Evolutionary conservation across 1,140 invertebrate genomes (phyloP), one percentile per base, ranked within the genome.

Genomic region (Centruroides sculpturatus): DNA sequence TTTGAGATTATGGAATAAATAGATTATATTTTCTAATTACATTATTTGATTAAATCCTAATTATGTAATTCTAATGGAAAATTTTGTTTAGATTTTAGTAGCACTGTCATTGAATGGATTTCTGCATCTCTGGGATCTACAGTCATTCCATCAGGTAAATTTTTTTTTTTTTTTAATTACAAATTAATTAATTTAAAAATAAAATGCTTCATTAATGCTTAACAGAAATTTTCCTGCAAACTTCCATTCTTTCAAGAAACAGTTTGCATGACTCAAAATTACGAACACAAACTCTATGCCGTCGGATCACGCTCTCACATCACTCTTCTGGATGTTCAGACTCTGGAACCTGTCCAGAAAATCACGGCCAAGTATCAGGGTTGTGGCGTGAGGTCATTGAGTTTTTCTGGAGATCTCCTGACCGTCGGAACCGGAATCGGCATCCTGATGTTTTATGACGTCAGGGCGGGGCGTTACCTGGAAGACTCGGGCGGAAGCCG

Each of bases 391-490:
- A 78, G 92, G 59, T 95, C 92, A 3, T 83, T 92, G 35, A 89
- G 85, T 76, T 96, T 96, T 76, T 83, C 87, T 70, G 85, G 85
- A 0, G 83, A 92, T 69, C 82, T 95, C 65, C 76, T 97, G 60
- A 95, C 92, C 3, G 89, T 96, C 66, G 92, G 92, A 12, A 96
- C 92, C 5, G 92, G 92, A 1, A 78, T 89, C 52, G 92, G 92
- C 55, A 83, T 87, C 73, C 76, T 98, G 1, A 84, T 96, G 79
- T 97, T 98, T 74, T 96, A 93, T 71, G 93, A 98, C 73, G 76
- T 95, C 54, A 81, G 86, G 67, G 89, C 88, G 60, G 84, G 85
- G 56, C 92, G 92, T 75, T 96, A 94, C 75, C 73, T 97, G 47
- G 90, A 95, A 71, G 89, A 55, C 86, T 86, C 35, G 81, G 87